Evolutionary conservation across 2,113 vertebrate species (phyloP), one percentile per base, ranked within the genome.

Genomic region (Maylandia zebra): DNA sequence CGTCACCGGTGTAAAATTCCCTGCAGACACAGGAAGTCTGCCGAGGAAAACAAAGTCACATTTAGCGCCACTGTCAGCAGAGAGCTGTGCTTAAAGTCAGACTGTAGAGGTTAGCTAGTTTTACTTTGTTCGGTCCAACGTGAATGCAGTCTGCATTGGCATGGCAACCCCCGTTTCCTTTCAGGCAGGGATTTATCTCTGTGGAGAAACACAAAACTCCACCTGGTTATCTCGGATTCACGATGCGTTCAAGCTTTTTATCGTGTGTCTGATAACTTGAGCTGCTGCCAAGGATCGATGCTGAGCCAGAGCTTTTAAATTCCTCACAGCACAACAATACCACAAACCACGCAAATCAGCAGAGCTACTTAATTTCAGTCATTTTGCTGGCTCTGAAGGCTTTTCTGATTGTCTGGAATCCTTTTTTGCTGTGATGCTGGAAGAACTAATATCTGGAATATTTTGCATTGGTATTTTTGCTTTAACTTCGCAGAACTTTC

Each of bases 151-250:
- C 97, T 8, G 98, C 97, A 3, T 98, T 96, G 83, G 3, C 88
- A 12, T 97, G 95, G 5, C 99, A 99, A 48, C 97, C 97, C 6
- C 97, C 98, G 0, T 97, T 95, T 91, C 95, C 97, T 43, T 96
- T 93, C 90, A 97, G 86, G 71, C 98, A 99, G 0, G 98, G 97
- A 80, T 99, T 98, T 64, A 99, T 98, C 92, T 97, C 99, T 99
- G 95, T 32, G 85, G 48, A 94, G 89, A 87, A 83, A 43, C 53
- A 84, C 8, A 86, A 66, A 83, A 64, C 3, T 41, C 13, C 14
- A 71, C 12, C 38, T 45, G 66, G 10, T 78, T 48, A 78, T 78
- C 22, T 74, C 12, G 38, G 66, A 43, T 43, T 24, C n/a, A 71
- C 12, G 1, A 43, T 71, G 12, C 6, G 36, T 43, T 43, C 36